phyloP scores from a whole-genome alignment of 2,113 vertebrate species.

The Bolborhynchus lineola region DNA sequence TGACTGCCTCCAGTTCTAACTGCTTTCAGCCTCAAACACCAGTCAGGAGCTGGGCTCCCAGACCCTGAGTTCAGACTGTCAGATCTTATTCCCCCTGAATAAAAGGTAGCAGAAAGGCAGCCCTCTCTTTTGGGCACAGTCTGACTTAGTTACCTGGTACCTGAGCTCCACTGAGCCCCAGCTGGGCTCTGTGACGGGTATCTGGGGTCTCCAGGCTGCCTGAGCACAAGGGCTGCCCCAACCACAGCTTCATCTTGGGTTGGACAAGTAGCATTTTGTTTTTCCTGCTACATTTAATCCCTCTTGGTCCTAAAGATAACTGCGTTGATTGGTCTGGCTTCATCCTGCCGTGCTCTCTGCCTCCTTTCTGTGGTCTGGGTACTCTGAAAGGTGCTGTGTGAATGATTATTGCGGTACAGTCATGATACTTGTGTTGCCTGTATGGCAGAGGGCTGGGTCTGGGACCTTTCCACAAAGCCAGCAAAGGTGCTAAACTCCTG shows the following conservation, averaged over 20 bases:
- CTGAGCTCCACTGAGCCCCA: background rate
- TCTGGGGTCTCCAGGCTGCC: background rate
- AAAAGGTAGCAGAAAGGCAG: background rate
- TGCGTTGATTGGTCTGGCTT: background rate
- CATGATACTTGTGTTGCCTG: rapidly evolving
- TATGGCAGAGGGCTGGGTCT: background rate
- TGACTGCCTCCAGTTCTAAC: background rate
- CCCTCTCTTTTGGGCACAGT: background rate
- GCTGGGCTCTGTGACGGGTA: no score
- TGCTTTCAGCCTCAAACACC: background rate
- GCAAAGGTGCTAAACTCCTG: background rate
- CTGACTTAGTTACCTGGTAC: background rate
- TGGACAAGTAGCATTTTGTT: background rate
- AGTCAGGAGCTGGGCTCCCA: background rate
- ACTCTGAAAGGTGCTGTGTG: background rate
- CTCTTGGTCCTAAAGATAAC: background rate
- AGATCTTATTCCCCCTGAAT: background rate
- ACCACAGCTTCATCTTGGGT: background rate
- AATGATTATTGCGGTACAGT: rapidly evolving
- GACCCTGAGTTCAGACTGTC: background rate
- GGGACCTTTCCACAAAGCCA: background rate
- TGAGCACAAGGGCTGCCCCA: background rate
- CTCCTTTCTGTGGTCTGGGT: background rate
- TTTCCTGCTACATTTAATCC: background rate
- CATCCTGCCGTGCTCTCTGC: background rate